Conservation (phyloP, 53 echinoderm and acorn worm species). For the Echinarachnius parma region DNA sequence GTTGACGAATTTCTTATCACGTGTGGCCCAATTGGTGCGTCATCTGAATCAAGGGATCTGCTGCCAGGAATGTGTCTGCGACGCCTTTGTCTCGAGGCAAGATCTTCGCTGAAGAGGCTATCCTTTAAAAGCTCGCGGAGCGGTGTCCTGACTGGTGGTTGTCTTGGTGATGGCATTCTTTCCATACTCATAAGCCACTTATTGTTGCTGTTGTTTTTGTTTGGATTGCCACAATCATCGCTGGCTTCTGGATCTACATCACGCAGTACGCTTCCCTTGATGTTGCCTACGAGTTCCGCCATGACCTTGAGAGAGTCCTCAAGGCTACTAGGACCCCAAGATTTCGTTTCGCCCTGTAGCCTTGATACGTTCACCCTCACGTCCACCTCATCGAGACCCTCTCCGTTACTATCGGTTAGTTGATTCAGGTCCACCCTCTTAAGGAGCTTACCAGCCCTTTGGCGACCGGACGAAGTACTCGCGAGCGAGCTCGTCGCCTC, state of each 20-base stretch:
- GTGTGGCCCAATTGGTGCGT: too few species aligned
- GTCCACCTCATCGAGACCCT: conserved; percentile 16
- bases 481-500: conserved; percentile 7
- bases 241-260: background rate
- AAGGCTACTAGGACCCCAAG: conserved; percentile 12
- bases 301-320: conserved; percentile 37
- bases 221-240: conserved; percentile 1
- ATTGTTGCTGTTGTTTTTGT: conserved; percentile 23
- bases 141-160: conserved; percentile 9
- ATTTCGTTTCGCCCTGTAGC: background rate
- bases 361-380: conserved; percentile 25
- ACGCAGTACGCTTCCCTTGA: conserved; percentile 12
- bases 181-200: background rate
- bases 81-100: background rate
- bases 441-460: background rate
- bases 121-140: conserved; percentile 26
- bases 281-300: conserved; percentile 32
- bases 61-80: conserved; percentile 25
- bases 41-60: conserved; percentile 15
- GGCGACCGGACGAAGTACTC: conserved; percentile 18
- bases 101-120: conserved; percentile 30
- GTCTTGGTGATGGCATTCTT: background rate
- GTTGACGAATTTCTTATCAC: too few species aligned
- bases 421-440: conserved; percentile 9
- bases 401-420: conserved; percentile 30